Base-by-base conservation (phyloP, 1,140 invertebrate species). In the Nasonia longicornis region DNA sequence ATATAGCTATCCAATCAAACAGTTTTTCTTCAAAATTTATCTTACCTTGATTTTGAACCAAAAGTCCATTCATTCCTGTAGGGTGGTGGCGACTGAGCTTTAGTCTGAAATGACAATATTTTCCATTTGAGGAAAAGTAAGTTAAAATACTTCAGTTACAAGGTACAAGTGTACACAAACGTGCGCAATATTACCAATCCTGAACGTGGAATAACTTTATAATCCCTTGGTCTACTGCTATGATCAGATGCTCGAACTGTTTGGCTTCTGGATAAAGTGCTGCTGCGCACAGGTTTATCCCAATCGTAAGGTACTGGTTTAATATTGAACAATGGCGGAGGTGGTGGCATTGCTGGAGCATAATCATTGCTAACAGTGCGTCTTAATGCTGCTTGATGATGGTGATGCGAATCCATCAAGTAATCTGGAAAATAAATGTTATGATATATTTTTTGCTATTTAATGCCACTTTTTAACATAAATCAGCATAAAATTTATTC, bases 361-460 rank as follows among this genome's bases (percentile, higher is more conserved):
- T 91, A 91, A 31, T 91, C 89, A 74, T 91, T 91, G 71, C 83
- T 91, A 3, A 91, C 89, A 48, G 91, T 91, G 67, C 90, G 86
- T 79, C 89, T 87, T 70, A 91, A 84, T 42, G 87, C 83, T 58
- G 85, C 73, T 82, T 79, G 77, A 71, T 66, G 79, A n/a, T 35
- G 70, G 12, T 83, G 84, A 7, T 86, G 83, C 4, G 52, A 58
- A 2, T 91, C 89, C 73, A 87, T 85, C 20, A 89, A 72, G 83
- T 88, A 90, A 87, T 89, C 89, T 90, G 22, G 20, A 74, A 83
- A 69, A 14, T 35, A 70, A 38, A 70, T 70, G 2, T 70, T 3
- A 31, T 8, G 35, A 71, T 38, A 42, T n/a, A 31, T 31, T 31
- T 31, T 31, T 3, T 31, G 31, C 31, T 31, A 31, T 4, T 31